A percentile compares a stretch with the other conserved stretches of the same genome.
phyloP scores from a whole-genome alignment of 2,797 vertebrate genomes.

The Danio choprae region DNA sequence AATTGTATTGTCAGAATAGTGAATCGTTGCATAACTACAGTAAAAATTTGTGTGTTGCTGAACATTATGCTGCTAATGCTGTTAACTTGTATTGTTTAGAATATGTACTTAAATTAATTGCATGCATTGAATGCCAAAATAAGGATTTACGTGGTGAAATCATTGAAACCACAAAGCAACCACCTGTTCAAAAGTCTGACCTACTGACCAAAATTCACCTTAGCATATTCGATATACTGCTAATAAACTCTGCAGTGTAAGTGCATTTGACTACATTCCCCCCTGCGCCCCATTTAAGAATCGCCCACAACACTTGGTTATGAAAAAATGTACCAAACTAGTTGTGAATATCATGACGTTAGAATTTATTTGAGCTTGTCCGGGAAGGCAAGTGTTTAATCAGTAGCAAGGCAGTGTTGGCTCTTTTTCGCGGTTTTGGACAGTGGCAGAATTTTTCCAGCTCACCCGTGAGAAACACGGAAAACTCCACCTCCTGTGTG shows the following conservation, averaged over 20 bases:
- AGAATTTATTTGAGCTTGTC: background rate
- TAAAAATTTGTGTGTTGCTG: too few species aligned
- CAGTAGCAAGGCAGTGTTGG: background rate
- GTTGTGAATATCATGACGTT: background rate
- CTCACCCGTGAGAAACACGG: slow-evolving; percentile 35
- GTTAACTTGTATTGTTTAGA: background rate
- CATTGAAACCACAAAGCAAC: background rate
- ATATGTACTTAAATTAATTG: background rate
- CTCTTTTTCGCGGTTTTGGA: background rate
- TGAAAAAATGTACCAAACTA: background rate
- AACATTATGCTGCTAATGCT: background rate
- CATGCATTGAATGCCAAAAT: background rate
- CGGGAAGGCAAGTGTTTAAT: slow-evolving; percentile 11
- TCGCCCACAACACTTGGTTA: background rate
- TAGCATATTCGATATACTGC: background rate
- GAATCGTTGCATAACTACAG: too few species aligned
- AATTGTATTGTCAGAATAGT: too few species aligned
- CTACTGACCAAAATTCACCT: background rate
- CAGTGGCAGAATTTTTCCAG: slow-evolving; percentile 8
- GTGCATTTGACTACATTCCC: background rate
- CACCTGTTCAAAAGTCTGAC: background rate
- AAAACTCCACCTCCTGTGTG: slow-evolving; percentile 31
- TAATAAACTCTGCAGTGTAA: background rate
- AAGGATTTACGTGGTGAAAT: background rate
- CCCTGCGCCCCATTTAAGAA: background rate